phyloP scores from a whole-genome alignment of 2,113 vertebrate species.

The Callaeas wilsoni region DNA sequence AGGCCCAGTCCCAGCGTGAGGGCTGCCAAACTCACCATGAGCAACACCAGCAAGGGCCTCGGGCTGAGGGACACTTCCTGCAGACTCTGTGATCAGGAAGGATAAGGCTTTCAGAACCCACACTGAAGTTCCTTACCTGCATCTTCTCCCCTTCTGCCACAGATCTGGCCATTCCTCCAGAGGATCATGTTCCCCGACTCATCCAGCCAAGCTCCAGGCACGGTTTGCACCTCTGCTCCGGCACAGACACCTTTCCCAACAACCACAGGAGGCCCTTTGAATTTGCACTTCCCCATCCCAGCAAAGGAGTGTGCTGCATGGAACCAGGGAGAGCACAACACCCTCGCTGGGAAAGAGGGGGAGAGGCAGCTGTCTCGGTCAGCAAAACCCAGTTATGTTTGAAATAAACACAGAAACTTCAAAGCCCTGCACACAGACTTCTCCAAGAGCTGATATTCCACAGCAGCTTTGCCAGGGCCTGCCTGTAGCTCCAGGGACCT shows the following conservation, averaged over 20 bases:
- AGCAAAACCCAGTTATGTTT: background rate
- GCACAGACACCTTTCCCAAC: background rate
- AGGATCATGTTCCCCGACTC: accelerated
- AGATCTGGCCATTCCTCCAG: background rate
- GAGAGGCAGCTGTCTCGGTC: background rate
- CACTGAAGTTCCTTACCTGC: background rate
- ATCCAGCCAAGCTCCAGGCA: background rate
- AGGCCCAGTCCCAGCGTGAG: accelerated
- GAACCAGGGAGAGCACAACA: background rate
- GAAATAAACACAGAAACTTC: background rate
- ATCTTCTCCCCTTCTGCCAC: accelerated
- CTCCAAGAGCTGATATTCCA: background rate
- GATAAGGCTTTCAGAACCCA: background rate
- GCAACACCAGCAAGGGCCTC: background rate
- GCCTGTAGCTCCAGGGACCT: background rate
- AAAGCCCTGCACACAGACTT: background rate
- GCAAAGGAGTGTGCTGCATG: background rate
- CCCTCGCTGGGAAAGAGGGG: accelerated
- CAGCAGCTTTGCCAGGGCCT: background rate
- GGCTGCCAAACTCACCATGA: background rate
- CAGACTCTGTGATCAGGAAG: background rate
- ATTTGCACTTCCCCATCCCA: background rate
- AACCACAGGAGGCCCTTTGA: background rate
- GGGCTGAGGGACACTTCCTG: background rate
- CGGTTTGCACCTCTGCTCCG: accelerated